A percentile compares a stretch with the other conserved stretches of the same genome.
phyloP scores from a whole-genome alignment of 2,113 vertebrate species.

The Dascyllus trimaculatus region DNA sequence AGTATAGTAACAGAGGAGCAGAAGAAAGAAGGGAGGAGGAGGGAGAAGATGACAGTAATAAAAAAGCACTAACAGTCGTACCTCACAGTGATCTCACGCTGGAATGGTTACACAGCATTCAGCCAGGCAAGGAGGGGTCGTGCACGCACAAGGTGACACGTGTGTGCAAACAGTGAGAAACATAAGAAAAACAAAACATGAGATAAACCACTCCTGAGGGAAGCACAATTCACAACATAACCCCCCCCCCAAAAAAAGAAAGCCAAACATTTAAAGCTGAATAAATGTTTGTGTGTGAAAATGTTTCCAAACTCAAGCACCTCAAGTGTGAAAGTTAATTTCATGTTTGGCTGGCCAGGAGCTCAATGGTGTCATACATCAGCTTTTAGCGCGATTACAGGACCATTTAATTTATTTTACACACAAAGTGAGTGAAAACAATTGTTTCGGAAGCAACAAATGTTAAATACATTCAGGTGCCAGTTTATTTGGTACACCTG shows the following conservation, averaged over 20 bases:
- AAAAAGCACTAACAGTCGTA: constrained; percentile 72
- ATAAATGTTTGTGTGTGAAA: no score
- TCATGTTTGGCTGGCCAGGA: constrained; percentile 26
- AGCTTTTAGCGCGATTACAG: neutral
- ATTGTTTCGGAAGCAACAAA: neutral
- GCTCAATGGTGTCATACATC: constrained; percentile 1
- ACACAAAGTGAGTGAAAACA: neutral
- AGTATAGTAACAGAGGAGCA: constrained; percentile 1
- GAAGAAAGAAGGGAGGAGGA: neutral
- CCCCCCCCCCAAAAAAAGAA: constrained; percentile 5
- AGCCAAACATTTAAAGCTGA: constrained; percentile 1
- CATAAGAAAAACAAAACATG: constrained; percentile 35
- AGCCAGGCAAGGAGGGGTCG: constrained; percentile 57
- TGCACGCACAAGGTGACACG: constrained; percentile 48
- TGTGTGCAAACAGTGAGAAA: constrained; percentile 30
- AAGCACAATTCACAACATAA: constrained; percentile 9
- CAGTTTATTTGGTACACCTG: no score
- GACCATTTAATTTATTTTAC: constrained; percentile 7
- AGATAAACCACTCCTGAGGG: constrained; percentile 23
- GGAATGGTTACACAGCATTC: constrained; percentile 83
- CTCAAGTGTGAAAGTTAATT: constrained; percentile 36
- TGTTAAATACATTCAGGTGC: no score
- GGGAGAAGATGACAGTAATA: neutral
- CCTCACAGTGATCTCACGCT: constrained; percentile 94
- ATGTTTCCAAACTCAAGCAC: neutral